A percentile compares a stretch with the other conserved stretches of the same genome.
Evolutionary conservation across 2,888 invertebrate genomes (phyloP).

Genomic region (Cabera pusaria): DNA sequence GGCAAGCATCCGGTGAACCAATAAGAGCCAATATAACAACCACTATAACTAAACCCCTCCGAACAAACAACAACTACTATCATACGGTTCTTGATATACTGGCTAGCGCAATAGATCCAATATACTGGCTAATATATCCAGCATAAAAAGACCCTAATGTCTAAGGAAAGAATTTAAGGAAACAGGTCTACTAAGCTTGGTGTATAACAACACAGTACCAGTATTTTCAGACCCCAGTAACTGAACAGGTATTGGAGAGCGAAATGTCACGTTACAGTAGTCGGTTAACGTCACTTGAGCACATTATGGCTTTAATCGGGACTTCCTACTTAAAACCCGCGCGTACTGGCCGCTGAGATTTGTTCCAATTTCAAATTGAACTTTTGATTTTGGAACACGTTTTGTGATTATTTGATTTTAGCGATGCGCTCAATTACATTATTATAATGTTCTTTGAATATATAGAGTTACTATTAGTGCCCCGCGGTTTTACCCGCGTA

Average conservation of each 20-base stretch:
- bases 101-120: too few species aligned
- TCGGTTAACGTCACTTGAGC: slow-evolving; percentile 73
- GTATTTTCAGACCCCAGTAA: slow-evolving; percentile 39
- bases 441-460: too few species aligned
- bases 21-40: slow-evolving; percentile 74
- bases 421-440: too few species aligned
- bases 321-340: slow-evolving; percentile 76
- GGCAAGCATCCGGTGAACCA: slow-evolving; percentile 75
- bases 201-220: slow-evolving; percentile 62
- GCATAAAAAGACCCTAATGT: too few species aligned
- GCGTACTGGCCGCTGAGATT: slow-evolving; percentile 68
- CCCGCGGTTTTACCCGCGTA: too few species aligned
- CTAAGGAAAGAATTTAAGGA: too few species aligned
- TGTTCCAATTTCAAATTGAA: slow-evolving; percentile 72
- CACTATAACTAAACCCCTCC: slow-evolving; percentile 49
- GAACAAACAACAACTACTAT: neutral
- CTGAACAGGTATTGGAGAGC: too few species aligned
- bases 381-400: slow-evolving; percentile 49
- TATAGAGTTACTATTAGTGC: too few species aligned
- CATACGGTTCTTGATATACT: neutral
- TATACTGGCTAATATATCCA: too few species aligned
- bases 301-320: slow-evolving; percentile 74
- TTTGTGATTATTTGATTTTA: slow-evolving; percentile 9
- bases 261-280: slow-evolving; percentile 51
- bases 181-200: neutral